Percentiles rank a stretch among this genome's conserved stretches.
These are phyloP conservation scores for Anoplopoma fimbria DNA, from an alignment of 2,113 vertebrate genomes.

Conservation along the genomic window DNA sequence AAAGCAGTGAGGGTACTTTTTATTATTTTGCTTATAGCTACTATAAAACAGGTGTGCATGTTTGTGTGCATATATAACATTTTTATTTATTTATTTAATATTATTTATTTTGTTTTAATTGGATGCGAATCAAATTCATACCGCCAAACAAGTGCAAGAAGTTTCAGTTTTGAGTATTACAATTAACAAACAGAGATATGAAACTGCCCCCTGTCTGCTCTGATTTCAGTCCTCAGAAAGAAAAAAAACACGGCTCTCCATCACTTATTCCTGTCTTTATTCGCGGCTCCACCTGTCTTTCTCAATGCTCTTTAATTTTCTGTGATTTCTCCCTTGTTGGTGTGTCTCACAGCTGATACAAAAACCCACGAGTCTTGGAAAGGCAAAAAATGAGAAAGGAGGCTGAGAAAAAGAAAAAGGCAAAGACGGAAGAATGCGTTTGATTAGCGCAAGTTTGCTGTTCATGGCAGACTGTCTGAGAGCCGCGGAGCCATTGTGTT, in stretches of 20 bases:
- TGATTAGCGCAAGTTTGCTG: conserved; percentile 83
- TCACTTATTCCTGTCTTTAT: conserved; percentile 63
- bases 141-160: not conserved
- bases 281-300: conserved; percentile 81
- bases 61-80: not conserved
- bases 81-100: not conserved
- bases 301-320: conserved; percentile 85
- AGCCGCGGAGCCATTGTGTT: conserved; percentile 82
- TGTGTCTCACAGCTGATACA: conserved; percentile 74
- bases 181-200: not conserved
- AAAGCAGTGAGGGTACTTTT: not conserved
- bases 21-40: not conserved
- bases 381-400: conserved; percentile 68
- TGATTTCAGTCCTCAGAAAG: conserved; percentile 36
- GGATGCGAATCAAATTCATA: not conserved
- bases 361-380: conserved; percentile 71
- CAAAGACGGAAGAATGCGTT: conserved; percentile 82
- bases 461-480: conserved; percentile 65
- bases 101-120: not conserved
- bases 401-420: conserved; percentile 52
- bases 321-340: conserved; percentile 83
- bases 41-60: not conserved
- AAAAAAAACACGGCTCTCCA: conserved; percentile 57
- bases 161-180: conserved; percentile 21
- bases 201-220: not conserved